Base-by-base conservation (phyloP, 1,140 invertebrate species). In the Papilio polyxenes region DNA sequence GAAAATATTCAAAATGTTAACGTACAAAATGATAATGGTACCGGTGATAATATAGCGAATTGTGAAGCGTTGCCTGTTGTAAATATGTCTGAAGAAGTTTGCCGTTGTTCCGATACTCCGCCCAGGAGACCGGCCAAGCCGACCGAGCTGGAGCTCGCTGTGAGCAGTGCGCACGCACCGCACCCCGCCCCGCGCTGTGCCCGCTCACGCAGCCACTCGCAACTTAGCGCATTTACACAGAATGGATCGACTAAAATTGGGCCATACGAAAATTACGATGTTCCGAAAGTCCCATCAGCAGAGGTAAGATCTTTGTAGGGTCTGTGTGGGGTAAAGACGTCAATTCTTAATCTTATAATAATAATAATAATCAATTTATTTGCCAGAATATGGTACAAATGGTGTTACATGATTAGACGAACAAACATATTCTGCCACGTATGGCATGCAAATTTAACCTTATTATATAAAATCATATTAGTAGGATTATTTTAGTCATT, bases 221-320 rank as follows among this genome's bases (percentile, higher is more conserved):
- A 87, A 23, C 79, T 88, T 40, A 82, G 83, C 10, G 85, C 84
- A 7, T 80, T 85, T 17, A 87, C 87, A 48, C 89, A 88, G 80
- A 86, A 83, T 62, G 86, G 84, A 59, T 44, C 88, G 44, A 80
- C 88, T 15, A 93, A 87, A 84, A 86, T 93, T 75, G 95, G 95
- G 20, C 96, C 96, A 6, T 97, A 97, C 87, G 97, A 97, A 86
- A 97, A 97, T 89, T 97, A 97, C 85, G 97, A 97, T 85, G 93
- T 97, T 44, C 97, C 97, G 44, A 97, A 95, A 92, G 91, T 95
- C 83, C 93, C 95, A 51, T 95, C 94, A 76, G 92, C 94, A 81
- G 95, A 96, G 92, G 95, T 95, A 89, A 91, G 86, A 51, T 79
- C 82, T 72, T 72, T 37, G 23, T 31, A 31, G 23, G 23, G 23